Evolutionary conservation across 2,888 invertebrate species (phyloP).

Genomic region (Hoplodrina blanda): DNA sequence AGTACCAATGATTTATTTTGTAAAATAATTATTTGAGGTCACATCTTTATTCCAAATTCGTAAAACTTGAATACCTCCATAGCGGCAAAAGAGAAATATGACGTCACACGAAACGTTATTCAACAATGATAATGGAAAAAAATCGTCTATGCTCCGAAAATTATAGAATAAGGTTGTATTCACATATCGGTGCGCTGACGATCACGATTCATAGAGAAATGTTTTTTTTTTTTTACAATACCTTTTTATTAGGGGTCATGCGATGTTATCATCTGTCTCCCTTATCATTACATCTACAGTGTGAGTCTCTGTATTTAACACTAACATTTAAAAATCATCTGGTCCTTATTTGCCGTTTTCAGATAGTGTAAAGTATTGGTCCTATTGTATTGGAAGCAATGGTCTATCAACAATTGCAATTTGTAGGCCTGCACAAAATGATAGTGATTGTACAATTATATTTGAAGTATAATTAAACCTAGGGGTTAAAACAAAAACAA

Average conservation of each 20-base stretch:
- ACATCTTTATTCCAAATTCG: conserved; percentile 9
- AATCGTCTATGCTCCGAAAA: conserved; percentile 16
- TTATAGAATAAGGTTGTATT: conserved; percentile 28
- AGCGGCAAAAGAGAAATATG: not conserved
- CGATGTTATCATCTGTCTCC: conserved; percentile 47
- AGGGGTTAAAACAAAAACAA: not conserved
- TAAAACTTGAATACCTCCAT: not conserved
- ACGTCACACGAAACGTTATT: not conserved
- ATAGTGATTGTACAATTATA: not conserved
- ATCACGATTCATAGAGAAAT: conserved; percentile 53
- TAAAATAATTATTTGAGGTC: not conserved
- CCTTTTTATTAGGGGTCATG: conserved; percentile 50
- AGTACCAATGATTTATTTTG: not conserved
- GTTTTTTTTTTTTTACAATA: conserved; percentile 53
- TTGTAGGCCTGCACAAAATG: conserved; percentile 23
- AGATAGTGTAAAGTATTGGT: conserved; percentile 5
- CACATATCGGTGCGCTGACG: conserved; percentile 48
- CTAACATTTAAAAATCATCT: conserved; percentile 27
- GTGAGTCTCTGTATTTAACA: conserved; percentile 40
- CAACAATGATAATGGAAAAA: conserved; percentile 2
- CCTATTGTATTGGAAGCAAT: not conserved
- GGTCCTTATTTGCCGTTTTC: conserved; percentile 23
- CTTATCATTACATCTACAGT: conserved; percentile 34
- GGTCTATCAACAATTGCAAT: conserved; percentile 29
- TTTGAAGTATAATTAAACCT: not conserved